Base-by-base conservation (phyloP, 2,888 invertebrate species). In the Smittia sp. region DNA sequence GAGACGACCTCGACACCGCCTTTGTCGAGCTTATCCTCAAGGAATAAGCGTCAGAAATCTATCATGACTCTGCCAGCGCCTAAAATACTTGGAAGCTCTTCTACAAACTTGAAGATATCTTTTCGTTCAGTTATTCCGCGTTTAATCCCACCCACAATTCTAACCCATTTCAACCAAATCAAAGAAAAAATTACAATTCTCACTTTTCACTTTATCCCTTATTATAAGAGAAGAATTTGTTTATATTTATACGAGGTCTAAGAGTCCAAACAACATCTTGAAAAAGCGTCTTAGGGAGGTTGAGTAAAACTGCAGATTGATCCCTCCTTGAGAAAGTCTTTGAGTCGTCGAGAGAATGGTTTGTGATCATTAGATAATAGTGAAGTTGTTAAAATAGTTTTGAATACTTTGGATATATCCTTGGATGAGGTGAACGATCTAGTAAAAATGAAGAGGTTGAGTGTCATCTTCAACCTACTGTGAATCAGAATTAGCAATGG, bases 1-100 rank as follows among this genome's bases (percentile, higher is more conserved):
- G 97, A 88, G 98, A 98, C 90, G 98, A 98, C 85, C 89, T 99
- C 89, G 98, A 99, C 86, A 93, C 94, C 83, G 98, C 98, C 82
- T 98, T 98, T 88, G 95, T 96, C 86, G 93, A 93, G 84, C 91
- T 93, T 83, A 90, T 90, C 85, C 89, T 90, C 85, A 88, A 88
- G 84, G 87, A 88, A 84, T 87, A 87, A 83, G 81, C 76, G 75
- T 69, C 69, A 22, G n/a, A 39, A 58, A 38, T 11, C 18, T 18
- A 18, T 22, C 22, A 18, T 58, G n/a, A n/a, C n/a, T n/a, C n/a
- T n/a, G n/a, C 58, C 18, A 4, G 58, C 6, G 3, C 15, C 6
- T 9, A 58, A 58, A 18, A 58, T 58, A 3, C 3, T 15, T 22
- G 4, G 58, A 11, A 46, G 15, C 11, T 11, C n/a, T 46, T 15